Base-by-base conservation (phyloP, 2,113 vertebrate species). In the Leptodactylus fuscus region DNA sequence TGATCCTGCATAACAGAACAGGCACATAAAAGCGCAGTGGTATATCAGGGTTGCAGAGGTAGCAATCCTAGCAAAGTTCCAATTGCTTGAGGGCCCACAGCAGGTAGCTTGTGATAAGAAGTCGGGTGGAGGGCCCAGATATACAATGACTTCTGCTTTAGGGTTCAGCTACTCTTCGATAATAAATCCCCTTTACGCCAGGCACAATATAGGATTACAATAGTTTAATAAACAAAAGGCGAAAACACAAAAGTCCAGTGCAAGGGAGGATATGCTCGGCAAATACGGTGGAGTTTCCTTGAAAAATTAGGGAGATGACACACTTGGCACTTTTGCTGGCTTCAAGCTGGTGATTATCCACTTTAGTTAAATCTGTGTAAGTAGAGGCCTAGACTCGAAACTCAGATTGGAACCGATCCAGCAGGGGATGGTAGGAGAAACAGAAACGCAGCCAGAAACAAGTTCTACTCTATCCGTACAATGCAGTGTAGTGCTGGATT, bases 291-390 rank as follows among this genome's bases (percentile, higher is more conserved):
- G 22, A 76, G 27, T 34, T 29, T 34, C 16, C 27, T 20, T 18
- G 18, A 76, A 76, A 27, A 51, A 76, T 53, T 29, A 22, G 44
- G 46, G 29, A 76, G 48, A 51, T 48, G 48, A 51, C 27, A 51
- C 7, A 29, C 36, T 76, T 76, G 73, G 46, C 48, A 48, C 73
- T 51, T 32, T 44, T 51, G 29, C 27, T 51, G 46, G n/a, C 27
- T 76, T 51, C 27, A 51, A 76, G 48, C 74, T 32, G 27, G 48
- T 76, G 24, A 51, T 51, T 51, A 76, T 76, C 27, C 74, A 76
- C 46, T 76, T 76, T 76, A 32, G 46, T 32, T 44, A 76, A 76
- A 76, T 51, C 46, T 76, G 1, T 20, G 3, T 34, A 76, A 51
- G 48, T 32, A 53, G 74, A 51, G 74, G 74, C 27, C 46, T 51